phyloP scores from a whole-genome alignment of 2,113 vertebrate species.

The Labeo rohita region DNA sequence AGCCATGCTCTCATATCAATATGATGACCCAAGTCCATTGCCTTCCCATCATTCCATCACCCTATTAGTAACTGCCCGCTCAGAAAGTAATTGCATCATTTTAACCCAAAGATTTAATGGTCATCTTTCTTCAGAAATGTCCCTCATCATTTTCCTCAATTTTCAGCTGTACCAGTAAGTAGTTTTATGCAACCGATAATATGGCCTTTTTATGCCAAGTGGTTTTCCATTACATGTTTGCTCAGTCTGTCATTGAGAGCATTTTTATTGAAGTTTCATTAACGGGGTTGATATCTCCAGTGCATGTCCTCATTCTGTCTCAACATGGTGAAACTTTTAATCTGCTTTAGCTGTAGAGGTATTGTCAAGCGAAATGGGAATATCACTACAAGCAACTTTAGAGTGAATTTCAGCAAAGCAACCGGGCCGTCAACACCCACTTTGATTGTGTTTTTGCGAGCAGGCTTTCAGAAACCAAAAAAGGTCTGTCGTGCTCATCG shows the following conservation, averaged over 20 bases:
- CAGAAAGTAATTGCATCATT: neutral
- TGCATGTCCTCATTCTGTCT: constrained; percentile 70
- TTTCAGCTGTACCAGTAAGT: neutral
- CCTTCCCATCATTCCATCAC: constrained; percentile 28
- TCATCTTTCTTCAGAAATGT: neutral
- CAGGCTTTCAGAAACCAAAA: neutral
- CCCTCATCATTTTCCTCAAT: neutral
- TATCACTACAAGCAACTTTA: neutral
- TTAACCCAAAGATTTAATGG: neutral
- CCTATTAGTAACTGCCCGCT: constrained; percentile 1
- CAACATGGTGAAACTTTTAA: neutral
- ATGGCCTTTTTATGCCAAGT: neutral
- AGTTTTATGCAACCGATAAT: neutral
- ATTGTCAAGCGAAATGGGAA: neutral
- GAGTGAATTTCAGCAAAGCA: neutral
- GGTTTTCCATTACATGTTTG: neutral
- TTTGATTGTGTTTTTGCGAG: neutral
- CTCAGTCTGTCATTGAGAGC: neutral
- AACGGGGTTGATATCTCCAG: neutral
- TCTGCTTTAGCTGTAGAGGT: neutral
- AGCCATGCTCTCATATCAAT: constrained; percentile 9
- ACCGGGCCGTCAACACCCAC: neutral
- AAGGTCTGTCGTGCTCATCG: neutral
- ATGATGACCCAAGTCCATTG: neutral
- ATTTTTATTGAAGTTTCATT: constrained; percentile 27